Base-by-base conservation (phyloP, 2,797 vertebrate species). In the Acanthurus tractus region DNA sequence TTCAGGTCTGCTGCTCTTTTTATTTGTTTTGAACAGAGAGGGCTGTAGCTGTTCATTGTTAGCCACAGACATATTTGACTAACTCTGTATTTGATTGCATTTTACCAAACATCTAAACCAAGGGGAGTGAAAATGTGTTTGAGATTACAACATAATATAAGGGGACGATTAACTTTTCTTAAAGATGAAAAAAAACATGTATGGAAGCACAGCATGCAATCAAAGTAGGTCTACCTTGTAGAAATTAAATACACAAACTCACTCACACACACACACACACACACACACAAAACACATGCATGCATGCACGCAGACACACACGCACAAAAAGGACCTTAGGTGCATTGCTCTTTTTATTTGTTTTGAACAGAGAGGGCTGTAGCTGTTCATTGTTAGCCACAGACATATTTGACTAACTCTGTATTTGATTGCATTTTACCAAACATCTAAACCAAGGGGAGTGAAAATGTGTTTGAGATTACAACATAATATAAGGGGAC, bases 151-250 rank as follows among this genome's bases (percentile, higher is more conserved):
- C 59, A 34, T 22, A 14, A 15, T 38, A 29, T 44, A 12, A 11
- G 1, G 22, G 2, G 18, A 23, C 4, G 42, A 17, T 23, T 44
- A 5, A 11, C 4, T 44, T 10, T 0, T 17, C 11, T 11, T 18
- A 36, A 53, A 59, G 42, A 9, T 18, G 6, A 17, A 58, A 59
- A 46, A 3, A 8, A 10, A 53, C 38, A 83, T 55, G 17, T 76
- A 50, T 54, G 45, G 3, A 8, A 10, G 53, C n/a, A 20, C 46
- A 49, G 36, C 36, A 78, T 64, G 14, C 34, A 29, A 76, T 63
- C 18, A 58, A 72, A 55, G 50, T 69, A 71, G 58, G 54, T 70
- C 52, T 70, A 52, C 20, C 13, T 59, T 34, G 29, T 6, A 34
- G 29, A 34, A 34, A 34, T 34, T 34, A 34, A 34, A 34, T 34